Percentiles rank a stretch among this genome's conserved stretches.
Evolutionary conservation across 2,888 invertebrate genomes (phyloP).

Genomic region (Caenorhabditis drosophilae): DNA sequence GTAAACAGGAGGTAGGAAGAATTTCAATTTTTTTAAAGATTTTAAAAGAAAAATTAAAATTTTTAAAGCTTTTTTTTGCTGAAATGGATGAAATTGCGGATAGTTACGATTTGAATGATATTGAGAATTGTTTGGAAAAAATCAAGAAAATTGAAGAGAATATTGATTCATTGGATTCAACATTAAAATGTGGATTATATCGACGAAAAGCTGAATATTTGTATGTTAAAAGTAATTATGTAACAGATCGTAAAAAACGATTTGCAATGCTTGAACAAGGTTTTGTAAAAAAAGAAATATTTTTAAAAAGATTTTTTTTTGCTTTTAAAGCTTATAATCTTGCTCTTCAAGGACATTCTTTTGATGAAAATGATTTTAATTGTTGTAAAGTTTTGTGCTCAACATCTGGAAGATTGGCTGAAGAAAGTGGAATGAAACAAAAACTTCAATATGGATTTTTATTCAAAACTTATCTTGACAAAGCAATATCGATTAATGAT

Average conservation of each 20-base stretch:
- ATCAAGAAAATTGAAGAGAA: conserved; percentile 4
- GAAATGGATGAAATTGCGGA: conserved; percentile 13
- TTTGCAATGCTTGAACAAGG: conserved; percentile 24
- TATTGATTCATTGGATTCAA: conserved; percentile 3
- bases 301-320: neutral
- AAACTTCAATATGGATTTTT: conserved; percentile 43
- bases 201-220: conserved; percentile 32
- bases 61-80: too few relatives aligned
- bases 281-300: neutral
- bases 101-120: conserved; percentile 1
- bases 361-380: conserved; percentile 19
- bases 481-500: conserved; percentile 26
- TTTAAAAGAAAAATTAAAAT: too few relatives aligned
- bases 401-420: conserved; percentile 41
- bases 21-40: too few relatives aligned
- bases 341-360: conserved; percentile 19
- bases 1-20: too few relatives aligned
- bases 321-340: conserved; percentile 19
- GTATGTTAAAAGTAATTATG: conserved; percentile 30
- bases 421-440: conserved; percentile 37
- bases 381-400: conserved; percentile 31
- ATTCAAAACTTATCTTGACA: conserved; percentile 40
- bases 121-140: conserved; percentile 6
- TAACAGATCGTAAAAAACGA: conserved; percentile 11
- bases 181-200: conserved; percentile 11